Base-by-base conservation (phyloP, 2,797 vertebrate species). In the Tokudaia muenninki region DNA sequence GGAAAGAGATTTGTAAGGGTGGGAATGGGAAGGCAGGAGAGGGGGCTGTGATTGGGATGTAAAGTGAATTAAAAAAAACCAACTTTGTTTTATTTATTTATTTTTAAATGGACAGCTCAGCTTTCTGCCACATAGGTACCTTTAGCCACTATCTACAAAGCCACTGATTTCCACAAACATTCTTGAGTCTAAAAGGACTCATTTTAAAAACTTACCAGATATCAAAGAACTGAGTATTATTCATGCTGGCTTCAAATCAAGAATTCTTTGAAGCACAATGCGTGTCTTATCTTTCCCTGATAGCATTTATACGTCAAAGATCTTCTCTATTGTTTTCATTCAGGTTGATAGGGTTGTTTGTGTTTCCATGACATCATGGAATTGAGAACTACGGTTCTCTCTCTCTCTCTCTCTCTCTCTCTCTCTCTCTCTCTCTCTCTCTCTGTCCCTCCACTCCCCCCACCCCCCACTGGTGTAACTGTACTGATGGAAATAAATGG, bases 221-320 rank as follows among this genome's bases (percentile, higher is more conserved):
- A 29, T 67, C 22, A 92, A 87, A 7, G 16, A 75, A 44, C 26
- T 55, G 24, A 92, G n/a, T 93, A n/a, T 83, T 81, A 82, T 92
- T 90, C 17, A 22, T 21, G 37, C 19, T 7, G 8, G n/a, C 29
- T 21, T 88, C 94, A 67, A 44, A 12, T 61, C 8, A 83, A 90
- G 41, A 90, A 94, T 80, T 88, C 37, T 31, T 94, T 94, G 65
- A 77, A 95, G 79, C 44, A 44, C 37, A 92, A 93, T 31, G 3
- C 17, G 31, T 89, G 82, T 16, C 59, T 94, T 95, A 47, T 91
- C 57, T 96, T 88, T 65, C 37, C 34, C 37, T 31, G 67, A 41
- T 55, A 95, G 78, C 77, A 74, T 88, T 72, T 92, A 26, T 50
- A 13, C 88, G 52, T 14, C n/a, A 74, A 78, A 94, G 89, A 91